Evolutionary conservation across 2,113 vertebrate genomes (phyloP), one percentile per base, ranked within the genome.

Genomic region (Morone chrysops): DNA sequence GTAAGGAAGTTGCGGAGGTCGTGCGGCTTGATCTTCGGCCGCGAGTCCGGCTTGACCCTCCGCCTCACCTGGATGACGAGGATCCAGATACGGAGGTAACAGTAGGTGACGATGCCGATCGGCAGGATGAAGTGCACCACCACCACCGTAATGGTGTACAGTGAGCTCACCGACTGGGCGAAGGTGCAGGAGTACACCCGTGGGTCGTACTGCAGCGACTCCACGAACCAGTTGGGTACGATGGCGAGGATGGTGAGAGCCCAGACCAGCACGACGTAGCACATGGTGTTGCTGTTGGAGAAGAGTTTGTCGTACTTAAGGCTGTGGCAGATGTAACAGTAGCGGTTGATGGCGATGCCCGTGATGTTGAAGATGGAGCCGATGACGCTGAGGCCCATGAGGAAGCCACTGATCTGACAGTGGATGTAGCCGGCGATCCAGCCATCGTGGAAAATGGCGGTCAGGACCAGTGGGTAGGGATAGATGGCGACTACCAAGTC

Each of bases 341-440:
- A 96, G 84, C 96, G 95, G 87, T 96, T 96, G 90, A 97, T 87
- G 81, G 96, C 96, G 63, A 96, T 96, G 67, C 94, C 95, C 0
- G 96, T 96, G 85, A 97, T 96, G 93, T 96, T 97, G 89, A 97
- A 97, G 90, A 96, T 96, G 80, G 96, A 97, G 86, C 96, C 93
- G 11, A 96, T 96, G 59, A 96, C 95, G 16, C 96, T 97, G 66
- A 96, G 94, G 69, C 96, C 96, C 95, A 97, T 96, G 18, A 96
- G 93, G 91, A 96, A 96, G 82, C 96, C 96, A 7, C 96, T 97
- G 90, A 96, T 92, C 92, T 96, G 96, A 70, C 96, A 96, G 90
- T 96, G 96, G 75, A 95, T 88, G 92, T 95, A 91, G 43, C 96
- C 96, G 22, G 95, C 95, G 5, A 93, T 94, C 96, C 96, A 97